phyloP scores from a whole-genome alignment of 1,140 invertebrate genomes.

The Zaprionus gabonicus region DNA sequence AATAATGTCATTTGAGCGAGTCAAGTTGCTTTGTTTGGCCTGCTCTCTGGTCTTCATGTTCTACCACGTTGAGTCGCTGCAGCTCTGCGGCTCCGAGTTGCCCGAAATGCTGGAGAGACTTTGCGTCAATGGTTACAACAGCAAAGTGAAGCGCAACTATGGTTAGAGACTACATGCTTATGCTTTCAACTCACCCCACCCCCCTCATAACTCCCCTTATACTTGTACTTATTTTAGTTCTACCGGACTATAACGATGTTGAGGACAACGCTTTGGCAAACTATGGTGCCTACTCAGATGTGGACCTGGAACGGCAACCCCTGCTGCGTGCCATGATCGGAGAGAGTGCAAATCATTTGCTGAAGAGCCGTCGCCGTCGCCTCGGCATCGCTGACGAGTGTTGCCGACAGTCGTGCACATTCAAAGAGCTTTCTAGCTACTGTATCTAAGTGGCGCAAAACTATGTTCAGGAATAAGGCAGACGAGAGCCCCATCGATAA shows the following conservation, averaged over 20 bases:
- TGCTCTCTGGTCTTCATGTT: constrained; percentile 32
- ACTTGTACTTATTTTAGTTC: constrained; percentile 5
- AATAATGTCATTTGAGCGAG: neutral
- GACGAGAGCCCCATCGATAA: constrained; percentile 1
- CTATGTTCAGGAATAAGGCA: neutral
- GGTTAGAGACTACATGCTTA: neutral
- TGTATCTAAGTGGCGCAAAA: neutral
- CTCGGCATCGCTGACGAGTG: constrained; percentile 28
- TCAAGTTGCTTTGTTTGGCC: constrained; percentile 30
- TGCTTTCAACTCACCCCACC: neutral
- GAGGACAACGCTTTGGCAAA: neutral
- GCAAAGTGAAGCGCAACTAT: constrained; percentile 43
- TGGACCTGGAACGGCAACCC: neutral
- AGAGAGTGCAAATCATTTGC: constrained; percentile 22
- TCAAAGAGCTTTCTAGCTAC: constrained; percentile 3
- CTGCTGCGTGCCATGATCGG: constrained; percentile 15
- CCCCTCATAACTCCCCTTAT: neutral
- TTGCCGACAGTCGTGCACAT: constrained; percentile 5
- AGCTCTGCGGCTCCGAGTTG: constrained; percentile 52
- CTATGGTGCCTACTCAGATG: constrained; percentile 13
- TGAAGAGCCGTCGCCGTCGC: constrained; percentile 22
- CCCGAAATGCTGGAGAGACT: constrained; percentile 35
- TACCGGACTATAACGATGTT: constrained; percentile 3
- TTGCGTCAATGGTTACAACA: constrained; percentile 55
- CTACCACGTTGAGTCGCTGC: constrained; percentile 22